Evolutionary conservation across 2,113 vertebrate genomes (phyloP), one percentile per base, ranked within the genome.

Genomic region (Rhinogobius similis): DNA sequence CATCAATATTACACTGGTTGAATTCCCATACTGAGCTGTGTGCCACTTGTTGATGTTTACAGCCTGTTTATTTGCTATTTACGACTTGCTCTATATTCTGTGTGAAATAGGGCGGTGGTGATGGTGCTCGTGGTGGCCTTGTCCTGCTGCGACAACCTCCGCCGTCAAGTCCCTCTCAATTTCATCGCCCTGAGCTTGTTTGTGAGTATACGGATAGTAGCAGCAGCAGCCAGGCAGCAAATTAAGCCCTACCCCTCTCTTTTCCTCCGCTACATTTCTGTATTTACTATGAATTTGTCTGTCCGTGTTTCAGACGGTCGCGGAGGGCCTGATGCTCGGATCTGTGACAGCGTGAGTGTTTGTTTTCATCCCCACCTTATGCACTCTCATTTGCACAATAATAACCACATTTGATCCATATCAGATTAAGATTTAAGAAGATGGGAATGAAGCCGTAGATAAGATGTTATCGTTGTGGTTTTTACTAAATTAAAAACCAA

Each of bases 161-260:
- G 91, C 4, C 91, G 93, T 29, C 90, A 77, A 78, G 92, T 94
- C 58, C 95, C 95, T 32, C 76, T 88, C 18, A 95, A 96, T 86
- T 96, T 94, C 84, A 89, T 96, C 29, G 87, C 94, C 62, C 92
- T 96, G 75, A 85, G 80, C 41, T 23, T 95, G 56, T 95, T 96
- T 92, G 95, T 96, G 92, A 95, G 95, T 95, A 79, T 65, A 79
- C 64, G 75, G 3, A 41, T 70, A 29, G 74, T 59, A 55, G 62
- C 77, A 58, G 55, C 61, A 61, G 62, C 78, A 84, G 75, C 74
- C 79, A 77, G 73, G 77, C 89, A 80, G 81, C 79, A 85, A 78
- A 82, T 82, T 36, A 85, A 74, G 67, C 18, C 71, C 39, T 65
- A 65, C 56, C 75, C 68, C 78, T 82, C 70, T 70, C 80, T 59